Conservation (phyloP, 30 jellyfish, hydroid and myxozoan genomes). For the Nemopilema nomurai region DNA sequence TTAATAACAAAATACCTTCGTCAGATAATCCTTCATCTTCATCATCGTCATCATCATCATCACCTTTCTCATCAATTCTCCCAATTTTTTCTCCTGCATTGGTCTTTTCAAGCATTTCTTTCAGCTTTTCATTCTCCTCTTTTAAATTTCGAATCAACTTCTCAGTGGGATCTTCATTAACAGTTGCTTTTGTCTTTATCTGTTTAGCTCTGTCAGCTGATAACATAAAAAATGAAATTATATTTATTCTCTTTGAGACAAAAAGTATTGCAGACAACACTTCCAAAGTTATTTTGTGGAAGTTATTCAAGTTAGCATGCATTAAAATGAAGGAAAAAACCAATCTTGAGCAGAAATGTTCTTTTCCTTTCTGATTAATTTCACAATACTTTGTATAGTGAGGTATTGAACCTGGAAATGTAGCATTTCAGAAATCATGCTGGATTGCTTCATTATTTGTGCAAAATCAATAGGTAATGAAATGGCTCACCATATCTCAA, state of each 20-base stretch:
- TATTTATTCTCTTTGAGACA: background rate
- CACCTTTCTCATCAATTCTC: constrained; percentile 64
- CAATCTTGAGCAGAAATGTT: too few relatives aligned
- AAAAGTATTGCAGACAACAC: background rate
- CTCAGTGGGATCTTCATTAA: constrained; percentile 85
- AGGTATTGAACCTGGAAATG: too few relatives aligned
- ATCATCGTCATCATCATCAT: constrained; percentile 72
- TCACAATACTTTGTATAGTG: too few relatives aligned
- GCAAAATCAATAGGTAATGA: too few relatives aligned
- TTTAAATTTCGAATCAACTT: constrained; percentile 74
- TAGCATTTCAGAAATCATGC: too few relatives aligned
- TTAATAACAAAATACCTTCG: constrained; percentile 36
- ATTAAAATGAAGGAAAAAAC: background rate
- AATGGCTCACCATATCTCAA: constrained; percentile 67
- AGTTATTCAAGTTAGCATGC: background rate
- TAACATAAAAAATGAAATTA: background rate
- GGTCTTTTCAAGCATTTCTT: constrained; percentile 56
- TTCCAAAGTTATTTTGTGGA: background rate
- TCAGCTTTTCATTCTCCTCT: constrained; percentile 79
- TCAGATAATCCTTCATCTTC: constrained; percentile 72
- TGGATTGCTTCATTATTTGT: too few relatives aligned
- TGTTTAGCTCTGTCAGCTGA: constrained; percentile 89
- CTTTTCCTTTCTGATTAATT: too few relatives aligned
- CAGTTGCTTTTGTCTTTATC: constrained; percentile 80
- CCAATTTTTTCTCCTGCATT: constrained; percentile 69